Evolutionary conservation across 2,113 vertebrate species (phyloP).

Genomic region (Coregonus clupeaformis): DNA sequence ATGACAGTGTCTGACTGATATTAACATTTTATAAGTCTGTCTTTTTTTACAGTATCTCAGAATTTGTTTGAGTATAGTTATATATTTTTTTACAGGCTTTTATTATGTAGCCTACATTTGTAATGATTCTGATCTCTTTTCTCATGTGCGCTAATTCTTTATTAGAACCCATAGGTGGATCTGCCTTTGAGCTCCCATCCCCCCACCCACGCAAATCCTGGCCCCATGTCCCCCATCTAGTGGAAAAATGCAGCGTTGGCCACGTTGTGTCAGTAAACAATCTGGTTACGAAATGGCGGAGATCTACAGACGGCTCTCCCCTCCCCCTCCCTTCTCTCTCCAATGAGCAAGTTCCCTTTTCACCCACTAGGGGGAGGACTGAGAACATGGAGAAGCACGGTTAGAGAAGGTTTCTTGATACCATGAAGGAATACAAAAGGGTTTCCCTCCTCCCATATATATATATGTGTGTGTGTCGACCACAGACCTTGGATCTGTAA

Average conservation of each 20-base stretch:
- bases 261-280: slow-evolving; percentile 78
- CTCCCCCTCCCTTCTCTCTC: slow-evolving; percentile 50
- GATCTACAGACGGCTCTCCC: slow-evolving; percentile 69
- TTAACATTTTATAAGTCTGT: background rate
- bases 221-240: slow-evolving; percentile 50
- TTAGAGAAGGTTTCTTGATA: background rate
- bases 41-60: background rate
- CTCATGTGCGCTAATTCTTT: slow-evolving; percentile 5
- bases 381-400: slow-evolving; percentile 35
- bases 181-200: slow-evolving; percentile 30
- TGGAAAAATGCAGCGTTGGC: slow-evolving; percentile 60
- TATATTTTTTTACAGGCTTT: slow-evolving; percentile 6
- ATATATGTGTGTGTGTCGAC: slow-evolving; percentile 12
- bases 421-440: slow-evolving; percentile 7
- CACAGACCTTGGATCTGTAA: slow-evolving; percentile 29
- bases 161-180: slow-evolving; percentile 25
- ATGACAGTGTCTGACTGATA: background rate
- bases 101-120: background rate
- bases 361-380: slow-evolving; percentile 80
- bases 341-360: slow-evolving; percentile 70
- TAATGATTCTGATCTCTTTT: slow-evolving; percentile 8
- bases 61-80: background rate
- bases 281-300: slow-evolving; percentile 86
- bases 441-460: slow-evolving; percentile 12
- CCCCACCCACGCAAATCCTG: slow-evolving; percentile 30